Conservation (phyloP, 2,888 invertebrate species). For the Coenonympha glycerion region DNA sequence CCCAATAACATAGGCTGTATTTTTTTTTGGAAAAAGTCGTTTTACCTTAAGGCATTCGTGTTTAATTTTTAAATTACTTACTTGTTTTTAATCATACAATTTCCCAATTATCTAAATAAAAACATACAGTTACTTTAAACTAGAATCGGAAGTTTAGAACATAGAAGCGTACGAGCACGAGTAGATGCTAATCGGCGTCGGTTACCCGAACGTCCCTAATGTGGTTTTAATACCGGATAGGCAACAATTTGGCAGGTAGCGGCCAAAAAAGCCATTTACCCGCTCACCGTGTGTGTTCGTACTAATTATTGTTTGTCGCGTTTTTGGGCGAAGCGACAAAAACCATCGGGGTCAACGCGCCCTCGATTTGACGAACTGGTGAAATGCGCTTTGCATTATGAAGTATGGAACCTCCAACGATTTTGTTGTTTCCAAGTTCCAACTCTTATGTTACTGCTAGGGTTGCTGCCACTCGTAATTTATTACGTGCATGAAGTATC, state of each 20-base stretch:
- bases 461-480: too few species aligned
- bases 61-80: too few species aligned
- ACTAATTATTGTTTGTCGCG: constrained; percentile 58
- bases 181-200: constrained; percentile 46
- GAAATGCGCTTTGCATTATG: constrained; percentile 19
- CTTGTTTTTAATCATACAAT: too few species aligned
- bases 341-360: constrained; percentile 25
- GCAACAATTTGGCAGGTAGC: constrained; percentile 53
- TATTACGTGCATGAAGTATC: too few species aligned
- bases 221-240: constrained; percentile 63
- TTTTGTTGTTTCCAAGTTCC: background rate
- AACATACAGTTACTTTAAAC: background rate
- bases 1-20: too few species aligned
- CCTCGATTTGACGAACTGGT: constrained; percentile 25
- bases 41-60: too few species aligned
- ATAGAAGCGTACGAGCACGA: constrained; percentile 36
- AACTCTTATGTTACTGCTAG: too few species aligned
- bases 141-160: background rate
- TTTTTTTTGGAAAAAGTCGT: too few species aligned
- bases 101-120: too few species aligned
- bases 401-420: background rate
- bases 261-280: constrained; percentile 56
- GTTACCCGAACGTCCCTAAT: constrained; percentile 54
- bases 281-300: constrained; percentile 57
- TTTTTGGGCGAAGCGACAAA: constrained; percentile 33